Percentiles rank a stretch among this genome's conserved stretches.
phyloP scores from a whole-genome alignment of 1,140 invertebrate species.

The Nebria ingens region DNA sequence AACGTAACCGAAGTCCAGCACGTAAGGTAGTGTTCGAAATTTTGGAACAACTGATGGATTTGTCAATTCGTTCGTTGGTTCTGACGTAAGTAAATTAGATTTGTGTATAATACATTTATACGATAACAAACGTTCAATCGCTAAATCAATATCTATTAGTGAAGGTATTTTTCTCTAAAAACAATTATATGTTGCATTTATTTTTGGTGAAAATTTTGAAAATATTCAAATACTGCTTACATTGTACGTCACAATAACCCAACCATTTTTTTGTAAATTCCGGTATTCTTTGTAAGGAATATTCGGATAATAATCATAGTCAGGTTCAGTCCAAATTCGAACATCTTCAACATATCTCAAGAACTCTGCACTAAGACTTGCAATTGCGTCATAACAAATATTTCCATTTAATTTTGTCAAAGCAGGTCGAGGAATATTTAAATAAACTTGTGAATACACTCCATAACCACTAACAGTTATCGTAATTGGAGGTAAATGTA shows the following conservation, averaged over 20 bases:
- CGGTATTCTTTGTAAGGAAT: conserved; percentile 7
- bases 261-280: conserved; percentile 19
- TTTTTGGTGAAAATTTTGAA: conserved; percentile 14
- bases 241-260: conserved; percentile 27
- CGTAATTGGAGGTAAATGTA: conserved; percentile 24
- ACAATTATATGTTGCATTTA: conserved; percentile 1
- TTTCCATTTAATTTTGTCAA: conserved; percentile 18
- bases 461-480: conserved; percentile 31
- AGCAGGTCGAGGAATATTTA: conserved; percentile 24
- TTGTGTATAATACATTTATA: conserved; percentile 25
- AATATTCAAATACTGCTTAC: conserved; percentile 15
- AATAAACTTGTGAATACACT: conserved; percentile 33
- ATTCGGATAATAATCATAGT: conserved; percentile 10
- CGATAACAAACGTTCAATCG: conserved; percentile 33
- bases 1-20: conserved; percentile 33
- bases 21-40: conserved; percentile 30
- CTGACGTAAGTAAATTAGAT: conserved; percentile 19
- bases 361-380: conserved; percentile 21
- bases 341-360: conserved; percentile 12
- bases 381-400: conserved; percentile 25
- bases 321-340: conserved; percentile 10
- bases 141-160: conserved; percentile 34
- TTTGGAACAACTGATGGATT: conserved; percentile 29
- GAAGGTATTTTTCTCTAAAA: conserved; percentile 22
- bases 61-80: conserved; percentile 14